Evolutionary conservation across 2,888 invertebrate genomes (phyloP), one percentile per base, ranked within the genome.

Genomic region (Eupithecia pulchellata): DNA sequence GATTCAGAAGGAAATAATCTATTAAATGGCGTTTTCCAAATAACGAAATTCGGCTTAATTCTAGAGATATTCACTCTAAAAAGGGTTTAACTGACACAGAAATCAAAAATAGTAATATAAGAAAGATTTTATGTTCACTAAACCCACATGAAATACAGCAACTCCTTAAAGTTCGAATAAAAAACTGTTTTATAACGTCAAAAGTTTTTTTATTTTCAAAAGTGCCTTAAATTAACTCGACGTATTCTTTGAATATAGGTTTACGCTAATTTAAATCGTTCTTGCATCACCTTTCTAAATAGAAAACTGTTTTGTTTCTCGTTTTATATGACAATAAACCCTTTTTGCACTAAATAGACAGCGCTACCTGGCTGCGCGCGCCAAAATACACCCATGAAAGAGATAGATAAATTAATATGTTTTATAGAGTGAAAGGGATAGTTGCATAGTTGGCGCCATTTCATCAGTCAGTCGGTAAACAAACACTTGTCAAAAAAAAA

Each of bases 21-120:
- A 39, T 39, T 39, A 39, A 39, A 39, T 39, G 39, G 39, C 39
- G 39, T 39, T 39, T 39, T 39, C 39, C 39, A 39, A 39, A 39
- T 39, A 39, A 39, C 39, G 39, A 39, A 39, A 39, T 39, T 39
- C 39, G 39, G 39, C 11, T 39, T 39, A 39, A 39, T 39, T 39
- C 39, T 39, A 39, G 39, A 39, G 39, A 39, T 39, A 39, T 39
- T 39, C 39, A 39, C 39, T 39, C 39, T 39, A 39, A 39, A 39
- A 39, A 39, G 11, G 39, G 39, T 39, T 39, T 39, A 39, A 39
- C 39, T 39, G 39, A 39, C 39, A 39, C 39, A 39, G 39, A 39
- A 39, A 39, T 39, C 39, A 39, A 39, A 13, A 39, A 8, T 39
- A 39, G 2, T 39, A 39, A 39, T 39, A 39, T 39, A 39, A 39